Evolutionary conservation across 2,888 invertebrate genomes (phyloP), one percentile per base, ranked within the genome.

Genomic region (Calameuta filiformis): DNA sequence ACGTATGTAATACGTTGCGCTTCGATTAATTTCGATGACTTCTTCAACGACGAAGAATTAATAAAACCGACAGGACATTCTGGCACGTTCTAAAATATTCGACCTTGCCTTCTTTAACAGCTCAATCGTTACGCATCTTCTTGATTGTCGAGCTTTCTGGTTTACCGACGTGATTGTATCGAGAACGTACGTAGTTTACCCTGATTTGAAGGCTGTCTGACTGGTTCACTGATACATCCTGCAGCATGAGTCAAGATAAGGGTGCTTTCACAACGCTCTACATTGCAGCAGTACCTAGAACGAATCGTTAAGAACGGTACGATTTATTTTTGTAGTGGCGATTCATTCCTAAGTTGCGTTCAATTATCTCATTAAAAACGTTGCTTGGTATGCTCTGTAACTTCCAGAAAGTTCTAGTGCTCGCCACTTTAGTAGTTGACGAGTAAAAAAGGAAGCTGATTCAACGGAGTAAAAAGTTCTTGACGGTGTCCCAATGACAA

Each of bases 41-140:
- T 12, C 37, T 37, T 15, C 75, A 35, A 31, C 34, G 35, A 69
- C 35, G 35, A 69, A 15, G n/a, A 68, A 77, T 68, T 31, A 37
- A 37, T 15, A 35, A 35, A 73, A 33, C 35, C 40, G 73, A 76
- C 68, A 68, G 79, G 75, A 75, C 69, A 69, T 77, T 75, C 76
- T 73, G 71, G 56, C 9, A 56, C 6, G 23, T 56, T 56, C 56
- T 9, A 9, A 56, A 56, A 23, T 56, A 23, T 56, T 56, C 23
- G 56, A 23, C 56, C 56, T 56, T 56, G 15, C 2, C 56, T 23
- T 23, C 23, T 56, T 23, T 23, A 56, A 56, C 9, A 23, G 56
- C 56, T 56, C 56, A 56, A 9, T 56, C 40, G 6, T 40, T 2
- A 56, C 56, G 15, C 2, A 56, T 56, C 23, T 56, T 6, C 6